Conservation (phyloP, 2,797 vertebrate species). For the Poeciliopsis turneri region DNA sequence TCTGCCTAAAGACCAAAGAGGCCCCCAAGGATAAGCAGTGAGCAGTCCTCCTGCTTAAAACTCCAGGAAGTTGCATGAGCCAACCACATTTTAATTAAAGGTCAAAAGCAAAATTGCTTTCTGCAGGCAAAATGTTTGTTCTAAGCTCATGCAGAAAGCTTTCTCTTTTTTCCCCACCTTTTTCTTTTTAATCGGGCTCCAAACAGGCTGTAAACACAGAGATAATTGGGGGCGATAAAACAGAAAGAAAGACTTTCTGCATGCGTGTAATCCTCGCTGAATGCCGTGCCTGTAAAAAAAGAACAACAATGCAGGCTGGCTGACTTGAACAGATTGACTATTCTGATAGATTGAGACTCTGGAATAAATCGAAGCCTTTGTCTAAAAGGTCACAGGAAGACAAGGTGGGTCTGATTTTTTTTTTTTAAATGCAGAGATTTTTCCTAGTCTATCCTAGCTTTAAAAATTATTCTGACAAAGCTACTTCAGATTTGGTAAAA, state of each 20-base stretch:
- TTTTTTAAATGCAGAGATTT: no score
- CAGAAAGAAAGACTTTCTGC: background rate
- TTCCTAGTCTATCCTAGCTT: background rate
- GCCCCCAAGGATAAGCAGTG: slow-evolving; percentile 29
- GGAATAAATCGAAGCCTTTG: background rate
- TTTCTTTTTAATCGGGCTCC: slow-evolving; percentile 26
- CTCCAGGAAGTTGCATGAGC: slow-evolving; percentile 17
- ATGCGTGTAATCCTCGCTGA: background rate
- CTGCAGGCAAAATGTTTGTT: slow-evolving; percentile 43
- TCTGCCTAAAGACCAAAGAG: slow-evolving; percentile 52
- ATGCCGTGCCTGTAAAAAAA: background rate
- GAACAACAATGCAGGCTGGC: background rate
- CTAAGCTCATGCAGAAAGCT: slow-evolving; percentile 24
- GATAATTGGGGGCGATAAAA: slow-evolving; percentile 36
- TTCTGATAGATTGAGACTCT: background rate
- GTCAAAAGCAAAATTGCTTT: slow-evolving; percentile 46
- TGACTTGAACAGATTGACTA: slow-evolving; percentile 2
- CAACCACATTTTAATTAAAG: slow-evolving; percentile 58
- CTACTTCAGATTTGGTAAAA: background rate
- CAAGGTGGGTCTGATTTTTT: background rate
- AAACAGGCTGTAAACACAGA: slow-evolving; percentile 30
- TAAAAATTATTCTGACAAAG: background rate
- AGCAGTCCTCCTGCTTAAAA: slow-evolving; percentile 27
- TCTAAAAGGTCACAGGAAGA: background rate
- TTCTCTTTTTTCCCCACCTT: background rate